Percentiles rank a stretch among this genome's conserved stretches.
Evolutionary conservation across 2,888 invertebrate species (phyloP).

Genomic region (Chloroclystis v-ata): DNA sequence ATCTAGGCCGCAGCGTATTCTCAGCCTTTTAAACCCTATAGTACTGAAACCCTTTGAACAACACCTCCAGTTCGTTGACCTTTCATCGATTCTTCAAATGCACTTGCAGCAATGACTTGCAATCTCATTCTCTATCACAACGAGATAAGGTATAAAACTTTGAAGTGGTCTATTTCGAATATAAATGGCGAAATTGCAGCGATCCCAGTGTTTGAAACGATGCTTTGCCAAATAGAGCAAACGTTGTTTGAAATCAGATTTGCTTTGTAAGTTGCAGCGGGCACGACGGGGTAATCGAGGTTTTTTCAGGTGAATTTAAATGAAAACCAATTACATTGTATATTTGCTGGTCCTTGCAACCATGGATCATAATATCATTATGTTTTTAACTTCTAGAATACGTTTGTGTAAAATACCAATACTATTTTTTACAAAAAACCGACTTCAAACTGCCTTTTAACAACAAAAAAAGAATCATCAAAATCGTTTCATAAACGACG

Average conservation of each 20-base stretch:
- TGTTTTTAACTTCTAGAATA: no score
- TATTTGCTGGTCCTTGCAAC: no score
- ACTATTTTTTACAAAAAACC: no score
- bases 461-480: no score
- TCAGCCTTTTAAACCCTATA: background rate
- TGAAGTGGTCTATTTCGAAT: slow-evolving; percentile 2
- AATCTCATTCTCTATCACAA: slow-evolving; percentile 3
- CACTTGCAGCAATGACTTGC: background rate
- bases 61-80: slow-evolving; percentile 11
- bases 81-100: slow-evolving; percentile 7
- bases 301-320: background rate
- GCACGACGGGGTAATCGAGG: background rate
- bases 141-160: background rate
- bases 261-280: background rate
- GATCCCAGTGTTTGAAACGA: slow-evolving; percentile 5
- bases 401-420: no score
- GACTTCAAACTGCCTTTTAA: no score
- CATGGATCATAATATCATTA: no score
- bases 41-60: background rate
- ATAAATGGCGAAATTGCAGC: slow-evolving; percentile 7
- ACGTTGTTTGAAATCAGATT: slow-evolving; percentile 3
- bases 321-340: no score
- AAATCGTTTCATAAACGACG: no score
- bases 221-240: slow-evolving; percentile 11
- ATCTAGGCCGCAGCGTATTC: background rate